Evolutionary conservation across 2,888 invertebrate genomes (phyloP).

Genomic region (Icerya purchasi): DNA sequence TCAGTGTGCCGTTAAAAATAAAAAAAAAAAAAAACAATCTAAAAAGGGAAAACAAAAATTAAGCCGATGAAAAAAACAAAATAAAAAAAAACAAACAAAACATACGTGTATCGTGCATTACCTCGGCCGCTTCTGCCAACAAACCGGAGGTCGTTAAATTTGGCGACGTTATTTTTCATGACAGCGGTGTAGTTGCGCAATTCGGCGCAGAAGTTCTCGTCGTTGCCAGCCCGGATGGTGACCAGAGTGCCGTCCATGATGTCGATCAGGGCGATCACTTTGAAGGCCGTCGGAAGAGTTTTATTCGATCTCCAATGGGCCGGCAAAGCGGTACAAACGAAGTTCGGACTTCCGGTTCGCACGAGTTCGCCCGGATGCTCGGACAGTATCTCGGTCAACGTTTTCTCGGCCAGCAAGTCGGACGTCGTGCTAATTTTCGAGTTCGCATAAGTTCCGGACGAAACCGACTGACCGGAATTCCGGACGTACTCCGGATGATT

Average conservation of each 20-base stretch:
- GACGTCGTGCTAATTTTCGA: constrained; percentile 41
- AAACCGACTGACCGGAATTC: no score
- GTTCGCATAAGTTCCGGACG: no score
- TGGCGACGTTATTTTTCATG: constrained; percentile 96
- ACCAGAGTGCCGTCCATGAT: constrained; percentile 91
- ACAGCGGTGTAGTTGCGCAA: constrained; percentile 82
- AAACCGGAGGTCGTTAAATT: constrained; percentile 95
- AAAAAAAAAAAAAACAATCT: not conserved
- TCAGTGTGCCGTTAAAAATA: not conserved
- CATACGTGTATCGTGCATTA: no score
- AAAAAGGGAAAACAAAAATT: not conserved
- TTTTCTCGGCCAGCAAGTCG: constrained; percentile 69
- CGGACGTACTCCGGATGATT: no score
- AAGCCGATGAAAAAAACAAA: not conserved
- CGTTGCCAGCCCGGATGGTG: constrained; percentile 88
- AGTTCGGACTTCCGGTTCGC: constrained; percentile 77
- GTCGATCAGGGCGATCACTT: constrained; percentile 83
- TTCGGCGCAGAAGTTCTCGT: constrained; percentile 94
- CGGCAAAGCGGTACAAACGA: constrained; percentile 86
- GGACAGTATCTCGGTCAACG: constrained; percentile 64
- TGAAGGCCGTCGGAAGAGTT: constrained; percentile 89
- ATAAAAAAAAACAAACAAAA: no score
- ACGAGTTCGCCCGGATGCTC: constrained; percentile 84
- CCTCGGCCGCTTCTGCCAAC: constrained; percentile 97
- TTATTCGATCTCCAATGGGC: constrained; percentile 97